phyloP scores from a whole-genome alignment of 2,888 invertebrate genomes.

The Scelioninae gen. 2 region DNA sequence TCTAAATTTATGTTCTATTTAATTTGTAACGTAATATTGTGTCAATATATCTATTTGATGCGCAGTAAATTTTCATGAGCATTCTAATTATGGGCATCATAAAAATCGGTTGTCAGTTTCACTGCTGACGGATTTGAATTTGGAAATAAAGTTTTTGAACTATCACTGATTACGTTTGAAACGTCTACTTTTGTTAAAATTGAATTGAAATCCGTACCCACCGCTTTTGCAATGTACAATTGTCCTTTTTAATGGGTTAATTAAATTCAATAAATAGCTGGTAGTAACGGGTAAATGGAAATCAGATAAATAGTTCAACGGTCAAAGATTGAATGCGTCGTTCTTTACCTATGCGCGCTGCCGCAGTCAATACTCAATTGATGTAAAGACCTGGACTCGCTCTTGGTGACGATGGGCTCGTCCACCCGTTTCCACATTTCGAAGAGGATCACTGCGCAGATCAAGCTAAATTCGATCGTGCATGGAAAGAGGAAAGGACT shows the following conservation, averaged over 20 bases:
- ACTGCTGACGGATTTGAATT: too few relatives aligned
- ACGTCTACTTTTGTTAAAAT: too few relatives aligned
- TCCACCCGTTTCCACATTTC: slow-evolving; percentile 94
- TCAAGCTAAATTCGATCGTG: slow-evolving; percentile 92
- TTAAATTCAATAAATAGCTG: slow-evolving; percentile 6
- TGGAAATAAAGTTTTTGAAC: too few relatives aligned
- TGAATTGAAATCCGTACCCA: too few relatives aligned
- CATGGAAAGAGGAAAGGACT: slow-evolving; percentile 93
- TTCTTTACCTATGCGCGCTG: slow-evolving; percentile 81
- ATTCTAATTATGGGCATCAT: too few relatives aligned
- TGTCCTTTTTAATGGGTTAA: slow-evolving; percentile 12
- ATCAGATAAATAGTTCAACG: slow-evolving; percentile 29
- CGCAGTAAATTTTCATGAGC: too few relatives aligned
- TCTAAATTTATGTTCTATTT: too few relatives aligned
- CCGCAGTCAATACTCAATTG: slow-evolving; percentile 83
- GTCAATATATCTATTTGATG: too few relatives aligned
- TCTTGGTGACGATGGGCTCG: slow-evolving; percentile 77
- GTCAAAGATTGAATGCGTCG: slow-evolving; percentile 22
- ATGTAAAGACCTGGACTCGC: slow-evolving; percentile 73
- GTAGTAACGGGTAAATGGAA: neutral
- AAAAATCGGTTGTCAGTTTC: too few relatives aligned
- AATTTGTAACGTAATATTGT: too few relatives aligned
- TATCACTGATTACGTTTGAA: too few relatives aligned
- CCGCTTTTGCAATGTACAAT: neutral
- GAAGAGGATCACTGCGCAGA: slow-evolving; percentile 87